These are phyloP conservation scores for Tachystola acroxantha DNA, from an alignment of 2,888 invertebrate genomes.

Conservation along the genomic window DNA sequence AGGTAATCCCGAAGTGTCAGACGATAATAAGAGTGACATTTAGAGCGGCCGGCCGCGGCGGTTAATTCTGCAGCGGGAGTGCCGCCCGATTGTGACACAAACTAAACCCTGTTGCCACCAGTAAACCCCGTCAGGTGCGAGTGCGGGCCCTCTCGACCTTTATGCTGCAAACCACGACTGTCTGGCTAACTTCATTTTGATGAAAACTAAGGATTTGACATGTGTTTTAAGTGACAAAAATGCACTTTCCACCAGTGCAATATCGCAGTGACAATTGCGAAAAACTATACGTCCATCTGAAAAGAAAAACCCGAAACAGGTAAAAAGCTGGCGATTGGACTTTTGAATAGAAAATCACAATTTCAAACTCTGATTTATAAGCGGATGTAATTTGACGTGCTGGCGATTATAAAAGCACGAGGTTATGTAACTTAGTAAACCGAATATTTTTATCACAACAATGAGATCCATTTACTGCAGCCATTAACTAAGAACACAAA, in stretches of 20 bases:
- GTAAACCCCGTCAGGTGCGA: constrained; percentile 69
- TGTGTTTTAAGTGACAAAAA: constrained; percentile 10
- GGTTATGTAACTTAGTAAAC: too few species aligned
- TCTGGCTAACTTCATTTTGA: constrained; percentile 8
- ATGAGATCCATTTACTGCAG: constrained; percentile 14
- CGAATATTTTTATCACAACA: background rate
- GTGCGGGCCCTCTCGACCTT: constrained; percentile 44
- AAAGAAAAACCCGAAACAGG: too few species aligned
- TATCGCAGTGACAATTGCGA: too few species aligned
- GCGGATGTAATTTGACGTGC: too few species aligned
- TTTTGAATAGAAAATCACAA: too few species aligned
- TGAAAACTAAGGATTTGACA: too few species aligned
- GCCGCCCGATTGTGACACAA: constrained; percentile 67
- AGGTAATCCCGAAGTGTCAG: constrained; percentile 73
- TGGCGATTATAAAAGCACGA: too few species aligned
- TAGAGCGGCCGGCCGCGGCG: constrained; percentile 55
- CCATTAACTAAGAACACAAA: constrained; percentile 65
- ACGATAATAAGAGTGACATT: constrained; percentile 77
- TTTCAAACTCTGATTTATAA: too few species aligned
- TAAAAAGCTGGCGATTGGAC: too few species aligned
- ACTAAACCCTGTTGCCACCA: constrained; percentile 69
- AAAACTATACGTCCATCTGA: too few species aligned
- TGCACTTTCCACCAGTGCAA: too few species aligned
- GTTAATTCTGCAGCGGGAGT: constrained; percentile 70
- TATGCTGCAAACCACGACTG: constrained; percentile 34